Base-by-base conservation (phyloP, 2,888 invertebrate genomes). In the Dolichopus griseipennis region DNA sequence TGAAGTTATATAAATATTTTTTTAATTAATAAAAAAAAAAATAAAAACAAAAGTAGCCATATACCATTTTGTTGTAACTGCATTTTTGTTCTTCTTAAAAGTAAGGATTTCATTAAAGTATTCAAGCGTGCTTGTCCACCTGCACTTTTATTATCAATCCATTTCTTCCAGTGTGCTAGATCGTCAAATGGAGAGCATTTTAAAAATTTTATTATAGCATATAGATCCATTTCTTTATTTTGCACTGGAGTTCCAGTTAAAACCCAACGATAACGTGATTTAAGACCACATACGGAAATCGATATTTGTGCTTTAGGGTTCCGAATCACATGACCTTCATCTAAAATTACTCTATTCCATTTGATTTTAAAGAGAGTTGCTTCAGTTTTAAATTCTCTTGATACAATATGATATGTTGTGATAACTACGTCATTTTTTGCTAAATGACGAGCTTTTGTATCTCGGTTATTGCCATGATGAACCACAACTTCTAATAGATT, bases 211-310 rank as follows among this genome's bases (percentile, higher is more conserved):
- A 93, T 78, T 65, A 93, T 80, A 0, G 92, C 87, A 80, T 88
- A 93, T 61, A 93, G 83, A 78, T 93, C 96, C 69, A 90, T 81
- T 77, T 95, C 91, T 78, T 93, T 92, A 79, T 98, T 98, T 76
- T 97, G 97, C 63, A 98, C 90, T 0, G 97, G 97, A 0, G 97
- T 97, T 34, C 97, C 97, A 0, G 97, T 95, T 22, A 97, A 84
- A 0, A 89, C 90, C 93, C 93, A 95, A 15, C 94, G 87, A 1
- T 85, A 83, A 68, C 81, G 84, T 5, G 27, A 10, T 64, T 69
- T 73, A 41, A 79, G 64, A 2, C 82, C 81, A 77, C 89, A 90
- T 9, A 90, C 90, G 0, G 91, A 90, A 70, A 83, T 77, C 0
- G 93, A 88, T 0, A 90, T 89, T 72, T 87, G 84, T 10, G 90